A percentile compares a stretch with the other conserved stretches of the same genome.
Evolutionary conservation across 2,797 vertebrate genomes (phyloP).

Genomic region (Danio kyathit): DNA sequence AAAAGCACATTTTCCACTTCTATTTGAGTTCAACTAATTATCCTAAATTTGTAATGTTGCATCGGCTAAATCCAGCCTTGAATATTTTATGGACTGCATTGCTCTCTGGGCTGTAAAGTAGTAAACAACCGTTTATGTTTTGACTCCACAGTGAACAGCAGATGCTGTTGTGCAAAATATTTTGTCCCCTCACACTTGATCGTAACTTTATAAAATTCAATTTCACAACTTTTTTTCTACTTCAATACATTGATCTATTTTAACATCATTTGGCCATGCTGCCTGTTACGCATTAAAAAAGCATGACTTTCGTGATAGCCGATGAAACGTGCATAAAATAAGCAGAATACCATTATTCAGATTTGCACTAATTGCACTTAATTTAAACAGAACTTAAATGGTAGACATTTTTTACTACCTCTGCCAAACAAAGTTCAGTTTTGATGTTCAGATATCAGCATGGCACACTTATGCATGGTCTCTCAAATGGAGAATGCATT

Average conservation of each 20-base stretch:
- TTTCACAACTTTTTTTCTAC: constrained; percentile 10
- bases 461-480: constrained; percentile 14
- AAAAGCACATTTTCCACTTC: not conserved
- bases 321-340: not conserved
- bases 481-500: constrained; percentile 25
- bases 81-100: constrained; percentile 18
- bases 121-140: constrained; percentile 38
- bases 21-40: constrained; percentile 19
- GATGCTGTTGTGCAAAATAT: constrained; percentile 41
- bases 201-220: constrained; percentile 1
- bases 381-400: not conserved
- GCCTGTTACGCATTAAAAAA: not conserved
- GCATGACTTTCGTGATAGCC: not conserved
- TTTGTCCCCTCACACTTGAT: not conserved
- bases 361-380: no score
- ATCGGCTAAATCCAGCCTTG: constrained; percentile 11
- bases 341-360: not conserved
- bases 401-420: not conserved
- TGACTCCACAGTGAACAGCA: constrained; percentile 12
- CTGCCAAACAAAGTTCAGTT: constrained; percentile 2
- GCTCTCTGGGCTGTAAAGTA: constrained; percentile 13
- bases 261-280: not conserved
- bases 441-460: not conserved
- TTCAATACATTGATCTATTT: not conserved
- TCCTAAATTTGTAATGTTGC: not conserved